A percentile compares a stretch with the other conserved stretches of the same genome.
These are phyloP conservation scores for Psittacula echo DNA, from an alignment of 2,797 vertebrate species.

Conservation along the genomic window DNA sequence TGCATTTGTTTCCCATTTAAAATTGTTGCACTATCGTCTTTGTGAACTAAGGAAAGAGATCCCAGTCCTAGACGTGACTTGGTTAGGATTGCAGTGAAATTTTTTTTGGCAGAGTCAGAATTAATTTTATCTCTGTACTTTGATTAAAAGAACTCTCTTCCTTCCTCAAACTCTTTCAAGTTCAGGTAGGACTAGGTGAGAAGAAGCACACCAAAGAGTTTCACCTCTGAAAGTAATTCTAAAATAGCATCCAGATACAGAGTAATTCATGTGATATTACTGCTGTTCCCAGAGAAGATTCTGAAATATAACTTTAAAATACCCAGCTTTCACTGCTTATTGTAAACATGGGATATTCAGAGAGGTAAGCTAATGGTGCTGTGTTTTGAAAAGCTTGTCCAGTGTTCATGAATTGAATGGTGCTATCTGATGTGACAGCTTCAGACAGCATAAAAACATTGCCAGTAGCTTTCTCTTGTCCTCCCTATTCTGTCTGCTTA, in stretches of 20 bases:
- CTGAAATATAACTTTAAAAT: neutral
- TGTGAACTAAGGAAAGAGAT: neutral
- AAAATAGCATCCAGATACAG: neutral
- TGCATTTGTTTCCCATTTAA: neutral
- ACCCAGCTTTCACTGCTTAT: neutral
- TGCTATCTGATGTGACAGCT: neutral
- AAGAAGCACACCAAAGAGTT: neutral
- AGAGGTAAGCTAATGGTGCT: neutral
- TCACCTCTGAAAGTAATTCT: neutral
- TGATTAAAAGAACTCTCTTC: neutral
- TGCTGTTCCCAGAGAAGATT: neutral
- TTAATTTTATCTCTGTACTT: neutral
- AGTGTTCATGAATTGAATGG: neutral
- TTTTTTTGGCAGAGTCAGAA: neutral
- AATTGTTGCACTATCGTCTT: neutral
- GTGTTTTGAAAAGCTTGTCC: neutral
- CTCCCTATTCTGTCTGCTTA: accelerated
- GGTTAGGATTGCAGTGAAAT: neutral
- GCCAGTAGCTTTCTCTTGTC: neutral
- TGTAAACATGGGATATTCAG: neutral
- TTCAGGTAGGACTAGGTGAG: neutral
- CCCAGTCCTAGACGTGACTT: neutral
- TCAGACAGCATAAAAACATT: neutral
- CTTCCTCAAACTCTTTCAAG: neutral
- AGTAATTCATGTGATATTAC: neutral